Conservation (phyloP, 2,888 invertebrate species). For the Argynnis bischoffii region DNA sequence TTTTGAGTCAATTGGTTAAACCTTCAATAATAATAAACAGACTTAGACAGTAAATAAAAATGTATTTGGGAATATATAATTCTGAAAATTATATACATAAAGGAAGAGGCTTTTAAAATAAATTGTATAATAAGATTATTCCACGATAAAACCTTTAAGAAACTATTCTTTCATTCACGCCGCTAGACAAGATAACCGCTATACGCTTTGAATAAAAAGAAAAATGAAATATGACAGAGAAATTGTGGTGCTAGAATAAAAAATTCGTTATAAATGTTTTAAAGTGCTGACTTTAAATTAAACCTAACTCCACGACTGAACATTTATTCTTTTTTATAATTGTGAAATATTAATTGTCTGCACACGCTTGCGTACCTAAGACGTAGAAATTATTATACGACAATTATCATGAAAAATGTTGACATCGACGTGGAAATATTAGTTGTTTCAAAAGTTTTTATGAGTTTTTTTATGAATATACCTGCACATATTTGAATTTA, state of each 20-base stretch:
- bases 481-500: too few species aligned
- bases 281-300: constrained; percentile 51
- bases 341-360: constrained; percentile 32
- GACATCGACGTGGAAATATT: neutral
- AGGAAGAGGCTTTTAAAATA: too few species aligned
- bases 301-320: constrained; percentile 41
- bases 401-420: neutral
- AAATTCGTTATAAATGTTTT: constrained; percentile 48
- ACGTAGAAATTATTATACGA: constrained; percentile 25
- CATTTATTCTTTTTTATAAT: constrained; percentile 31
- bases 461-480: too few species aligned
- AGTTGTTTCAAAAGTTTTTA: neutral
- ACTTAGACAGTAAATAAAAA: too few species aligned
- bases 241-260: constrained; percentile 40
- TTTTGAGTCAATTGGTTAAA: too few species aligned
- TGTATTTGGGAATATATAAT: too few species aligned
- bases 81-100: too few species aligned
- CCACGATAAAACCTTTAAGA: constrained; percentile 1
- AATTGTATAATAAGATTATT: neutral
- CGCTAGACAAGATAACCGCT: constrained; percentile 32
- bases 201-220: constrained; percentile 38
- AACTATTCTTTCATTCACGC: constrained; percentile 25
- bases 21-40: too few species aligned
- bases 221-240: constrained; percentile 35
- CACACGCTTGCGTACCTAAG: constrained; percentile 9